Base-by-base conservation (phyloP, 2,888 invertebrate genomes). In the Drosophila demipolita region DNA sequence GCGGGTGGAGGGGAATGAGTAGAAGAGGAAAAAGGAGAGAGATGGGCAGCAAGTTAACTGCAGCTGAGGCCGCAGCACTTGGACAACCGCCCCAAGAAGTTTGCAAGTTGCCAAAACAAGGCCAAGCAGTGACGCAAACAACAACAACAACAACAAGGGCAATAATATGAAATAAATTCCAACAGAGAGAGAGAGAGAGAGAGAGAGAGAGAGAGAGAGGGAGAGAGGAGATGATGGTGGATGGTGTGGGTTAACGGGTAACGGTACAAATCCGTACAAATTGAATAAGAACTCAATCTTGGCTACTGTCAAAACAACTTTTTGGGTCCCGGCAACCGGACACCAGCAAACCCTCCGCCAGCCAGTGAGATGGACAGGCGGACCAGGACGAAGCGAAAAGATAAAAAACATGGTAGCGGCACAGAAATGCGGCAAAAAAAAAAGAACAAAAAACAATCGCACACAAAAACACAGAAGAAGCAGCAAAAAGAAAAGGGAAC, bases 251-350 rank as follows among this genome's bases (percentile, higher is more conserved):
- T 45, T 23, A 73, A 40, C 36, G 69, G 55, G 63, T 60, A 50
- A 58, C 61, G 57, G 67, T 75, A 75, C 80, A 85, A 86, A 85
- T 87, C 85, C 86, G 77, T 78, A 86, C 87, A 86, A 86, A 86
- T 86, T 86, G 88, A 87, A 87, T 87, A 86, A 86, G 85, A 87
- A 86, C 85, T 86, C 85, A 86, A 86, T 86, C 85, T 85, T 85
- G 87, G 87, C 85, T 78, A 86, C 85, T 86, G 88, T 87, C 83
- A 83, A 87, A 86, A 81, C 79, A 87, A 84, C 74, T 83, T 79
- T 38, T 69, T 36, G 53, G 66, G 66, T 68, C 65, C 78, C 45
- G 74, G 71, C 64, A 78, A 74, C 59, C 61, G 78, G 78, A 78
- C 74, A 75, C 65, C 49, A 59, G 20, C 59, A 54, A 55, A 42